Evolutionary conservation across 2,113 vertebrate species (phyloP).

Genomic region (Trinectes maculatus): DNA sequence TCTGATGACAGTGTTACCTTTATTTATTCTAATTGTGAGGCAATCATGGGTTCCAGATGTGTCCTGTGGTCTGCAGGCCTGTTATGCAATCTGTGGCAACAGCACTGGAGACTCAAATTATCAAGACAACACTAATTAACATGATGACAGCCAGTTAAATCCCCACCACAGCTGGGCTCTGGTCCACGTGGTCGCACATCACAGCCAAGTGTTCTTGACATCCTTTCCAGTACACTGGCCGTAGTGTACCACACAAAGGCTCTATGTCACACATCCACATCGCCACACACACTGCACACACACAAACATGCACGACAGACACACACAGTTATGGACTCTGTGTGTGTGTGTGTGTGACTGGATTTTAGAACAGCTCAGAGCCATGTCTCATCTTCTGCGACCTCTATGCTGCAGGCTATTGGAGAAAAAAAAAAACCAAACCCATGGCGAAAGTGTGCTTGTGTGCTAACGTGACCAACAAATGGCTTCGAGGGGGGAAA

Average conservation of each 20-base stretch:
- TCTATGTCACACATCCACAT: slow-evolving; percentile 11
- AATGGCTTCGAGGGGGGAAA: slow-evolving; percentile 5
- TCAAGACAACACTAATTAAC: slow-evolving; percentile 74
- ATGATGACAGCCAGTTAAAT: slow-evolving; percentile 73
- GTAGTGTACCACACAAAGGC: slow-evolving; percentile 41
- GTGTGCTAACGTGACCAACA: slow-evolving; percentile 39
- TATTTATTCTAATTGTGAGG: slow-evolving; percentile 70
- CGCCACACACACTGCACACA: slow-evolving; percentile 5
- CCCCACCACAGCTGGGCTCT: slow-evolving; percentile 65
- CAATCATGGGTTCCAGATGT: slow-evolving; percentile 73
- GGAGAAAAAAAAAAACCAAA: slow-evolving; percentile 50
- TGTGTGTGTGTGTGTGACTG: slow-evolving; percentile 51
- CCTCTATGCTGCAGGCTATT: slow-evolving; percentile 55
- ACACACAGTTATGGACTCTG: slow-evolving; percentile 20
- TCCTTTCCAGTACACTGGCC: slow-evolving; percentile 59
- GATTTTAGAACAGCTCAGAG: slow-evolving; percentile 60
- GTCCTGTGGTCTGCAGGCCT: slow-evolving; percentile 55
- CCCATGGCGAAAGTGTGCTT: slow-evolving; percentile 29
- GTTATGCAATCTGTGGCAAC: slow-evolving; percentile 57
- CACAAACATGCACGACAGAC: slow-evolving; percentile 9
- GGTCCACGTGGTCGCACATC: slow-evolving; percentile 69
- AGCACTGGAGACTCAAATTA: slow-evolving; percentile 62
- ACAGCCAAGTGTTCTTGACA: slow-evolving; percentile 69
- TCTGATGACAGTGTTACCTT: slow-evolving; percentile 43
- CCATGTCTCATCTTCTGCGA: slow-evolving; percentile 63